These are phyloP conservation scores for Drosophila ogumai DNA, from an alignment of 1,140 invertebrate genomes.

Conservation along the genomic window DNA sequence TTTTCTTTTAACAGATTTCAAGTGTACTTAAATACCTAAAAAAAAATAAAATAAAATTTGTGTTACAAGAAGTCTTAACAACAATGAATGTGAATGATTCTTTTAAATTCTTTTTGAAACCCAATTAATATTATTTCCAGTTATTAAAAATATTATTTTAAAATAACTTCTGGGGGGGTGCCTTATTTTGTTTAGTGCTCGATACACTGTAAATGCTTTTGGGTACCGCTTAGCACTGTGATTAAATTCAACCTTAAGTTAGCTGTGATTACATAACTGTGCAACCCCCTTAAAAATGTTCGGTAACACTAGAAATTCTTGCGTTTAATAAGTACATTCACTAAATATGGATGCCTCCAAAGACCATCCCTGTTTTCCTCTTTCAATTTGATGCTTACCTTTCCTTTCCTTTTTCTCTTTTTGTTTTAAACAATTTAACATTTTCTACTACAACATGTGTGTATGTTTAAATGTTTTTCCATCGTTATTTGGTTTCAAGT, in stretches of 20 bases:
- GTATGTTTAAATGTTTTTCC: constrained; percentile 9
- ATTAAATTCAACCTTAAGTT: constrained; percentile 13
- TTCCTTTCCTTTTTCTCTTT: constrained; percentile 9
- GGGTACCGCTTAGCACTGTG: constrained; percentile 20
- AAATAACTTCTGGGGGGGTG: not conserved
- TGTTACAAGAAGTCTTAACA: not conserved
- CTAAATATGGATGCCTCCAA: constrained; percentile 29
- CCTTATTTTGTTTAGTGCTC: constrained; percentile 15
- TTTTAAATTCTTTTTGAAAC: not conserved
- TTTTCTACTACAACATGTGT: constrained; percentile 61
- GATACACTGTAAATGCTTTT: constrained; percentile 29
- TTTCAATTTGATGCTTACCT: not conserved
- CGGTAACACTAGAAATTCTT: constrained; percentile 37
- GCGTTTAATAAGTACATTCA: constrained; percentile 36
- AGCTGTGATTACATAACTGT: constrained; percentile 24
- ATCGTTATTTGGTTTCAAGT: not conserved
- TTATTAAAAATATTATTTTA: not conserved
- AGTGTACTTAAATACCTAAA: too few species aligned
- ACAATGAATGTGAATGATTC: not conserved
- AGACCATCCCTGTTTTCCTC: constrained; percentile 26
- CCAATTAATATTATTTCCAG: not conserved
- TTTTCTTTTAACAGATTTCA: too few species aligned
- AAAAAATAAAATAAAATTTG: not conserved
- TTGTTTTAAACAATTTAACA: constrained; percentile 67
- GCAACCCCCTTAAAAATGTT: constrained; percentile 37